phyloP scores from a whole-genome alignment of 2,113 vertebrate genomes.

The Tympanuchus pallidicinctus region DNA sequence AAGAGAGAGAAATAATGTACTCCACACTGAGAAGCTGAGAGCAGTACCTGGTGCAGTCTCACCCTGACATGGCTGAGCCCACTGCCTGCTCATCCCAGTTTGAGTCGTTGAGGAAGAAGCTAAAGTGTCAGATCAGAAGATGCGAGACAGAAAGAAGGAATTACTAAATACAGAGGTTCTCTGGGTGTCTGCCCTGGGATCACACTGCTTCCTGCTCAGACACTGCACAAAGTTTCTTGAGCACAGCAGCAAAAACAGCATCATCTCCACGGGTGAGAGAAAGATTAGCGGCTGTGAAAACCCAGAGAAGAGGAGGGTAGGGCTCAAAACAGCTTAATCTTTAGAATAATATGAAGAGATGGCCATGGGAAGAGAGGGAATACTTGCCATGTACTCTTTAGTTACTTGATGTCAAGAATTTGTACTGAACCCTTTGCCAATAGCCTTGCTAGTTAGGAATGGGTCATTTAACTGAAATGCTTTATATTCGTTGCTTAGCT shows the following conservation, averaged over 20 bases:
- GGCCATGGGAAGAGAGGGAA: not conserved
- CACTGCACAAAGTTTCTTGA: not conserved
- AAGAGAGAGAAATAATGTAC: rapidly evolving
- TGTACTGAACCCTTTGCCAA: not conserved
- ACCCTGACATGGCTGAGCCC: rapidly evolving
- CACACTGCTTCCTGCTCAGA: not conserved
- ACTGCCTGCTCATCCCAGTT: not conserved
- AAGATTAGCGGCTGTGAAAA: not conserved
- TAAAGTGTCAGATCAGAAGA: not conserved
- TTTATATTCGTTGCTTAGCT: not conserved
- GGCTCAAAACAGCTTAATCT: not conserved
- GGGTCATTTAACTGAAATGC: not conserved
- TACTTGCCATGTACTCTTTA: not conserved
- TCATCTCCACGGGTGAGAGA: not conserved
- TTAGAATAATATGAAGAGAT: not conserved
- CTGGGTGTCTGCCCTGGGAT: rapidly evolving
- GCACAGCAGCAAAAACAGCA: not conserved
- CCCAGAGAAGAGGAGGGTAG: not conserved
- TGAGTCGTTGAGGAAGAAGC: not conserved
- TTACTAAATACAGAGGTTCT: not conserved
- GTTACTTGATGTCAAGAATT: not conserved
- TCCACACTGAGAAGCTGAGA: not conserved
- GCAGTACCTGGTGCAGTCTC: not conserved
- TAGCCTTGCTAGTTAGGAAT: not conserved
- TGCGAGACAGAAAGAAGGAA: not conserved